phyloP scores from a whole-genome alignment of 2,797 vertebrate genomes.

The Falco biarmicus region DNA sequence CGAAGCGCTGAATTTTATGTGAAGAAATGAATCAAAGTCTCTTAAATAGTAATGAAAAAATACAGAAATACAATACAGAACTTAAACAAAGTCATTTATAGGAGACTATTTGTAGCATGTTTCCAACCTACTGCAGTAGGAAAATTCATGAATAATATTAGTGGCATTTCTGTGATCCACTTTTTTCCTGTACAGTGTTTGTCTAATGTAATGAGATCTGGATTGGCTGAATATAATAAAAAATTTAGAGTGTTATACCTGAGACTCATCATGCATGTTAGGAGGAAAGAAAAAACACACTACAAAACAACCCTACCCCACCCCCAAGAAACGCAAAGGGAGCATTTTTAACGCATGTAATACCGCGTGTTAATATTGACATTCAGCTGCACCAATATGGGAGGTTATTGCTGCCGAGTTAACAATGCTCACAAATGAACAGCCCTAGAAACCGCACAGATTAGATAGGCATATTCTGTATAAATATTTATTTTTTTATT shows the following conservation, averaged over 20 bases:
- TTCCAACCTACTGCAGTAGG: conserved; percentile 54
- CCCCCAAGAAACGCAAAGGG: background rate
- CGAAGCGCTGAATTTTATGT: background rate
- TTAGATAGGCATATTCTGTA: background rate
- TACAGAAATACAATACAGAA: conserved; percentile 52
- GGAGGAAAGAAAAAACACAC: background rate
- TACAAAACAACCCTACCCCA: background rate
- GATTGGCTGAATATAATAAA: conserved; percentile 70
- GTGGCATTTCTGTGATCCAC: conserved; percentile 74
- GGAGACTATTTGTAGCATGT: conserved; percentile 63
- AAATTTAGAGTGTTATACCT: conserved; percentile 62
- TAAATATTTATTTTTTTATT: background rate
- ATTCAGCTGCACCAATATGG: conserved; percentile 47
- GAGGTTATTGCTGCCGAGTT: conserved; percentile 60
- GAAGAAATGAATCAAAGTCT: conserved; percentile 44
- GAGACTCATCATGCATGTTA: conserved; percentile 46
- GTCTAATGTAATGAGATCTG: conserved; percentile 75
- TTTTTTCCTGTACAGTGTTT: conserved; percentile 73
- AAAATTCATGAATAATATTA: conserved; percentile 81
- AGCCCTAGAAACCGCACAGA: background rate
- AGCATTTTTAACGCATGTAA: conserved; percentile 52
- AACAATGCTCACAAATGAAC: conserved; percentile 56
- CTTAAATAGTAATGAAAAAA: conserved; percentile 53
- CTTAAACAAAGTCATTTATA: conserved; percentile 68
- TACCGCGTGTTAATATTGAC: conserved; percentile 62